Evolutionary conservation across 2,797 vertebrate species (phyloP).

Genomic region (Glyptemys insculpta): DNA sequence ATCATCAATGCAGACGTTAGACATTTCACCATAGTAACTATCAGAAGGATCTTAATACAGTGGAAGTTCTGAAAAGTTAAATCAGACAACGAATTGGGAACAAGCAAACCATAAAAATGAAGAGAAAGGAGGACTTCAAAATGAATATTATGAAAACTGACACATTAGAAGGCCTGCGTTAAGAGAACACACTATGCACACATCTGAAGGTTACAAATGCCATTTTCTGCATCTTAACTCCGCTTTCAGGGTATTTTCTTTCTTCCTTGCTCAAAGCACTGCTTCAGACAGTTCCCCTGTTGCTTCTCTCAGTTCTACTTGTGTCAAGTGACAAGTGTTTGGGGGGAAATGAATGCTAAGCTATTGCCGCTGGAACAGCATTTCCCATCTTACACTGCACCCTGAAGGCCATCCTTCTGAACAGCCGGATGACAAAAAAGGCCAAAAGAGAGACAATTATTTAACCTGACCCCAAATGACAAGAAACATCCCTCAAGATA

Average conservation of each 20-base stretch:
- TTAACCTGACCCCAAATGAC: background rate
- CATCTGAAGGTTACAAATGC: background rate
- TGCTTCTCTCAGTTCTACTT: background rate
- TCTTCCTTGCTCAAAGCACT: background rate
- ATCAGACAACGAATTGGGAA: background rate
- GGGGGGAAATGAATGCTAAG: background rate
- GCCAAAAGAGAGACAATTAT: background rate
- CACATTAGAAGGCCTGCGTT: background rate
- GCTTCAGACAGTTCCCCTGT: background rate
- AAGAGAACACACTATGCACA: background rate
- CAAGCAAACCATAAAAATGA: background rate
- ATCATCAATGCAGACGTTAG: background rate
- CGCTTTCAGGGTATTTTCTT: background rate
- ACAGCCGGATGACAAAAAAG: background rate
- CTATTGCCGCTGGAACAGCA: background rate
- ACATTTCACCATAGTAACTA: background rate
- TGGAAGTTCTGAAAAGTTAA: background rate
- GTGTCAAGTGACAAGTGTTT: background rate
- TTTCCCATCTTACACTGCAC: background rate
- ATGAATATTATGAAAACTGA: background rate
- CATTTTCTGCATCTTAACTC: background rate
- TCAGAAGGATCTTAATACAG: background rate
- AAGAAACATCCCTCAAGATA: slow-evolving; percentile 13
- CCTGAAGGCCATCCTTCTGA: background rate
- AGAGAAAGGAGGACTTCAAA: background rate